Evolutionary conservation across 2,888 invertebrate genomes (phyloP).

Genomic region (Tenthredo amoena): DNA sequence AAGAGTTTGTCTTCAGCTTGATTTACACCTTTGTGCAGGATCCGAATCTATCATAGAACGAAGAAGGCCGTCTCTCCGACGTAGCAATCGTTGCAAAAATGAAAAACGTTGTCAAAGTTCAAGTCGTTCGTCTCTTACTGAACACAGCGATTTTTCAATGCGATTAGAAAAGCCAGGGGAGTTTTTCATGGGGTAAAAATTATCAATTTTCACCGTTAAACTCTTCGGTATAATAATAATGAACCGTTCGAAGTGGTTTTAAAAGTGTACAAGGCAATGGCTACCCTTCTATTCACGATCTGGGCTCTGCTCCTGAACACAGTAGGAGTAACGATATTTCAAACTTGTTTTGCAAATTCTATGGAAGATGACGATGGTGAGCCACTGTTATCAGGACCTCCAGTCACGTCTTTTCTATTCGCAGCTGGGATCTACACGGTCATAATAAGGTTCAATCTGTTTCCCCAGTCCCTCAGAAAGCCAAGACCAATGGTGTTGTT

Average conservation of each 20-base stretch:
- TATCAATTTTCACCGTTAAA: background rate
- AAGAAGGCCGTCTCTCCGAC: background rate
- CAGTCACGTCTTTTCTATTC: constrained; percentile 67
- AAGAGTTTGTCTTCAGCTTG: background rate
- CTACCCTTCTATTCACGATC: constrained; percentile 67
- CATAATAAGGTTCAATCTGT: constrained; percentile 62
- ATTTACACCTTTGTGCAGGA: background rate
- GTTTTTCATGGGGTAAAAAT: background rate
- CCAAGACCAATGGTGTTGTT: constrained; percentile 62
- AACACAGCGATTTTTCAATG: background rate
- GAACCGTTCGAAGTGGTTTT: background rate
- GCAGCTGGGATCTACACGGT: constrained; percentile 68
- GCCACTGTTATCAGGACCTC: constrained; percentile 63
- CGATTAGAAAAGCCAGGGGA: background rate
- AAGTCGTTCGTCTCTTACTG: background rate
- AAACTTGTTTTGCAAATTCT: constrained; percentile 67
- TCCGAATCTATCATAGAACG: too few species aligned
- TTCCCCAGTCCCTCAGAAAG: constrained; percentile 66
- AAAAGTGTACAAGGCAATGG: constrained; percentile 62
- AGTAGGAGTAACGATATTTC: constrained; percentile 66
- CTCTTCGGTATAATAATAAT: background rate
- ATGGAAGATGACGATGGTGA: constrained; percentile 69
- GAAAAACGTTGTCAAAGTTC: background rate
- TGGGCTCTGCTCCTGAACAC: constrained; percentile 68
- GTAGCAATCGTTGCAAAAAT: constrained; percentile 15